These are phyloP conservation scores for Echiichthys vipera DNA, from an alignment of 2,797 vertebrate species.

Conservation along the genomic window DNA sequence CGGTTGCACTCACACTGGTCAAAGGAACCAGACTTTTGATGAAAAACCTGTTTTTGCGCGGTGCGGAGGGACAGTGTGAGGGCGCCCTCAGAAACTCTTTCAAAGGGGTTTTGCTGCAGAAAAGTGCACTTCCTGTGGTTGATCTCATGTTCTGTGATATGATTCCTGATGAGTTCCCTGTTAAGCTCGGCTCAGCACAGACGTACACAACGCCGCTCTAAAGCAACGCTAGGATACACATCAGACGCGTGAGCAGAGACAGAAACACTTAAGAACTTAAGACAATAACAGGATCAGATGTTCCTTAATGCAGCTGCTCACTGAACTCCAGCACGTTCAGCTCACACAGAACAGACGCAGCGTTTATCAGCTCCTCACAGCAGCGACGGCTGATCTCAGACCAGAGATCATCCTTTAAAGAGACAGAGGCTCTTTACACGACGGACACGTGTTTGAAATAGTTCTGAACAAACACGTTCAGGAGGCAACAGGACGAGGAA, in stretches of 20 bases:
- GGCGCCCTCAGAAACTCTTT: no score
- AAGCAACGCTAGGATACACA: slow-evolving; percentile 11
- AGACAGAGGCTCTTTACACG: background rate
- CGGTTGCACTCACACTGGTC: no score
- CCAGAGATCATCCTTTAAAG: background rate
- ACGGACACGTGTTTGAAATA: no score
- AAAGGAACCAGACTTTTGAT: no score
- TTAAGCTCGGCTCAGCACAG: background rate
- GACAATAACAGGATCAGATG: slow-evolving; percentile 60
- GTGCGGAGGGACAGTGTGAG: no score
- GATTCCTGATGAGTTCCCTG: background rate
- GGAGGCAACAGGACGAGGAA: no score
- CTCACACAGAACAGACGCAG: background rate
- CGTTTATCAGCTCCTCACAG: background rate
- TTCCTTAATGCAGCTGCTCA: slow-evolving; percentile 19
- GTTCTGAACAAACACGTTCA: no score
- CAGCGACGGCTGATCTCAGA: no score
- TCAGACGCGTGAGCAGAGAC: slow-evolving; percentile 21
- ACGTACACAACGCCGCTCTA: no score
- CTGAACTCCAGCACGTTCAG: slow-evolving; percentile 29
- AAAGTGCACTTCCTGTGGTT: background rate
- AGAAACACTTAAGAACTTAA: slow-evolving; percentile 54
- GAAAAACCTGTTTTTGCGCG: no score
- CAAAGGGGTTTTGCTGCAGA: background rate
- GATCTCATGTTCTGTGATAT: slow-evolving; percentile 7